phyloP scores from a whole-genome alignment of 2,797 vertebrate genomes.

The Cyprinodon diabolis region DNA sequence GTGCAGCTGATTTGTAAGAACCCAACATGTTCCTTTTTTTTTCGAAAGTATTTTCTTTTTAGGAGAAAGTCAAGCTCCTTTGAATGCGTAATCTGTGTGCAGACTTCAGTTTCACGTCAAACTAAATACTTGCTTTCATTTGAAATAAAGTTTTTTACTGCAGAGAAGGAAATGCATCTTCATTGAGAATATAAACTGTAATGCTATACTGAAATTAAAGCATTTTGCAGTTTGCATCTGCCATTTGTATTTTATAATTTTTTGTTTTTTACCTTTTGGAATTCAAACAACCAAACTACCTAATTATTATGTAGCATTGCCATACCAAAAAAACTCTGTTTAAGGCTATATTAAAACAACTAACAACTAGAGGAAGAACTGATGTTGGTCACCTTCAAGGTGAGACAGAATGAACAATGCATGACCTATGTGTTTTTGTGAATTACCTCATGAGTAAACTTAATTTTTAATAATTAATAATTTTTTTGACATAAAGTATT shows the following conservation, averaged over 20 bases:
- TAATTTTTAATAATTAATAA: neutral
- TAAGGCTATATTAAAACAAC: too few relatives aligned
- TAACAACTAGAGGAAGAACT: neutral
- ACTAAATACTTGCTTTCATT: neutral
- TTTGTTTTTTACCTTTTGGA: neutral
- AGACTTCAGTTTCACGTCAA: neutral
- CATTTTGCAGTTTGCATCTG: neutral
- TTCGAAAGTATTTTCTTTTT: neutral
- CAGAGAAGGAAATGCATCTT: neutral
- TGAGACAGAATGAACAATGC: neutral
- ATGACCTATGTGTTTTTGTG: neutral
- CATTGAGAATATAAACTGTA: neutral
- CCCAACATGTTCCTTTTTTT: neutral
- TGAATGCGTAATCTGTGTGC: neutral
- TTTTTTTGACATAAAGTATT: too few relatives aligned
- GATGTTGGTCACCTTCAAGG: neutral
- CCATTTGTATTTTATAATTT: neutral
- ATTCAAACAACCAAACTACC: neutral
- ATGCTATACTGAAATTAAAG: too few relatives aligned
- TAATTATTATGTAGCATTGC: neutral
- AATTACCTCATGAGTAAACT: too few relatives aligned
- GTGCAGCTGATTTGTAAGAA: neutral
- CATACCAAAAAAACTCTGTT: neutral
- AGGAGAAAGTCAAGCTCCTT: neutral
- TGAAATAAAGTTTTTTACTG: neutral